Conservation (phyloP, 2,113 vertebrate genomes). For the Ornithorhynchus anatinus region DNA sequence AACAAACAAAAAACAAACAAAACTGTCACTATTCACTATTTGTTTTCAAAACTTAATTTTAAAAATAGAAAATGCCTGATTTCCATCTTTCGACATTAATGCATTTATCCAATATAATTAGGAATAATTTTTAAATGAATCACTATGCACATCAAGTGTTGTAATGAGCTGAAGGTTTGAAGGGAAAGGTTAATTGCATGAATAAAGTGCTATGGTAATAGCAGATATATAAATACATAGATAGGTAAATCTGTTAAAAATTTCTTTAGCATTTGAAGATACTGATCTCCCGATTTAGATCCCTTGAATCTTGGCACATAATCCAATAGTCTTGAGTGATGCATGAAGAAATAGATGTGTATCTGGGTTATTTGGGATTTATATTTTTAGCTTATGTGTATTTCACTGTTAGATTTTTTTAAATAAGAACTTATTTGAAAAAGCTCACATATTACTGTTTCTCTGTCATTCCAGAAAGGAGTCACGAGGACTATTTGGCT, state of each 20-base stretch:
- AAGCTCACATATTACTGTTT: too few relatives aligned
- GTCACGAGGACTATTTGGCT: conserved; percentile 62
- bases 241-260: neutral
- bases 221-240: neutral
- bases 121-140: neutral
- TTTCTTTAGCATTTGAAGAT: conserved; percentile 3
- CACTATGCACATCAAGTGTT: neutral
- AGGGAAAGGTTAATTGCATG: neutral
- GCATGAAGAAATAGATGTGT: neutral
- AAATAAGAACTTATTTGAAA: conserved; percentile 8
- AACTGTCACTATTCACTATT: neutral
- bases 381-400: neutral
- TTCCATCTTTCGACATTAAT: neutral
- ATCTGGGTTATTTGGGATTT: neutral
- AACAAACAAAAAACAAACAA: neutral
- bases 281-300: neutral
- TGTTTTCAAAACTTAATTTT: conserved; percentile 9
- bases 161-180: neutral
- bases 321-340: neutral
- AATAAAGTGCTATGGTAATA: neutral
- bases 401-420: neutral
- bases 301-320: neutral
- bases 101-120: conserved; percentile 7
- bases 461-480: conserved; percentile 47
- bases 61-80: neutral